Evolutionary conservation across 1,140 invertebrate genomes (phyloP), one percentile per base, ranked within the genome.

Genomic region (Drosophila oshimai): DNA sequence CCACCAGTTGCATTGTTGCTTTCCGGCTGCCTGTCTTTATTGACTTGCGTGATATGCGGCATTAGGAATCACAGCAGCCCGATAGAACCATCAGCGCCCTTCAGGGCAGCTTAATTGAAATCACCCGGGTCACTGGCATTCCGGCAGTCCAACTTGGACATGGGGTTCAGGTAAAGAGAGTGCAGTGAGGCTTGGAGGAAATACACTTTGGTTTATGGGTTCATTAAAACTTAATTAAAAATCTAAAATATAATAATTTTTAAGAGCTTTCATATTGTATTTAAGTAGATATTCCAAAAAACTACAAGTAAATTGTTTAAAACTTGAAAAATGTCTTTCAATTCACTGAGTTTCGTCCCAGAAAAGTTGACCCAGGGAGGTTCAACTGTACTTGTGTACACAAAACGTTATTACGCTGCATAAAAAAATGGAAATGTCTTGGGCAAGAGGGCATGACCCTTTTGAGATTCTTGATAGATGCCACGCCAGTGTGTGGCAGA

Each of bases 381-480:
- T 6, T n/a, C n/a, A 17, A 37, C 34, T 53, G 46, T 20, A 41
- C 22, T 28, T 28, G 7, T 36, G 13, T 24, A 29, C 31, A 50
- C 57, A 46, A 42, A 33, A 31, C 29, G 6, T n/a, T 50, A 60
- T 42, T 60, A 71, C 45, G 26, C 37, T 26, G 68, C 54, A 71
- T 18, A 68, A 45, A 71, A 37, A 15, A 37, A 41, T 47, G 12
- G 26, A 58, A 15, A 34, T 58, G 68, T 68, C 64, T 67, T 37
- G 64, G 46, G 6, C 45, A 36, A n/a, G 22, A 44, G 54, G 68
- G 54, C 68, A 72, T 61, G 68, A 72, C 67, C 68, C 55, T 72
- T 71, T 60, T 20, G 39, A 45, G 34, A 69, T 69, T 31, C 29
- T 22, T 51, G 68, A 72, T 44, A 68, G 49, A 54, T 45, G 49